These are phyloP conservation scores for Coleophora deauratella DNA, from an alignment of 2,888 invertebrate genomes.

Conservation along the genomic window DNA sequence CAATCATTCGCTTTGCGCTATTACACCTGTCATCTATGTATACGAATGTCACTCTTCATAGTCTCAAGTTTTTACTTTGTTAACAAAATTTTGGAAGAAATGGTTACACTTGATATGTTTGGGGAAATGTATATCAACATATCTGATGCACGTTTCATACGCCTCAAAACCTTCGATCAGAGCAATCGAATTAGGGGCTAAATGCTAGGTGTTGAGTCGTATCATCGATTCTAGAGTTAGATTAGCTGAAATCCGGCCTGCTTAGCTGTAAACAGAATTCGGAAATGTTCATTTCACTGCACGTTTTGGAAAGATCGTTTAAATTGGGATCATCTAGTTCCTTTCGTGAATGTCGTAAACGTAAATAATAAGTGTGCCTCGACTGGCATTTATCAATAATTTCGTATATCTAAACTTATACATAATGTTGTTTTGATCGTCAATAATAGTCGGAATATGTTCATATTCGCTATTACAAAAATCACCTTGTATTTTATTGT, in stretches of 20 bases:
- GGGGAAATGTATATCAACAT: neutral
- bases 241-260: neutral
- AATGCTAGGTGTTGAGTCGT: conserved; percentile 7
- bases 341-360: no score
- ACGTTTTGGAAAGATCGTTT: conserved; percentile 24
- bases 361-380: no score
- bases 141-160: neutral
- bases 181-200: conserved; percentile 3
- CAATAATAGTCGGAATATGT: no score
- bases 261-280: neutral
- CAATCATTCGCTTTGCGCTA: conserved; percentile 65
- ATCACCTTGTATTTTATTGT: no score
- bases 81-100: no score
- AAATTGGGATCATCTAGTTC: conserved; percentile 22
- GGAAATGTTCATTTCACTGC: conserved; percentile 3
- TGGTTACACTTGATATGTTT: no score
- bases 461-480: no score
- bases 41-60: no score
- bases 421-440: no score
- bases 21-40: conserved; percentile 22
- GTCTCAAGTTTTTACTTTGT: no score
- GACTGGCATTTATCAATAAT: no score
- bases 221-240: conserved; percentile 7
- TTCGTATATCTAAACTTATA: no score
- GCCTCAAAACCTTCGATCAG: neutral